These are phyloP conservation scores for Cremastobaeus sp. DNA, from an alignment of 2,888 invertebrate species.

Conservation along the genomic window DNA sequence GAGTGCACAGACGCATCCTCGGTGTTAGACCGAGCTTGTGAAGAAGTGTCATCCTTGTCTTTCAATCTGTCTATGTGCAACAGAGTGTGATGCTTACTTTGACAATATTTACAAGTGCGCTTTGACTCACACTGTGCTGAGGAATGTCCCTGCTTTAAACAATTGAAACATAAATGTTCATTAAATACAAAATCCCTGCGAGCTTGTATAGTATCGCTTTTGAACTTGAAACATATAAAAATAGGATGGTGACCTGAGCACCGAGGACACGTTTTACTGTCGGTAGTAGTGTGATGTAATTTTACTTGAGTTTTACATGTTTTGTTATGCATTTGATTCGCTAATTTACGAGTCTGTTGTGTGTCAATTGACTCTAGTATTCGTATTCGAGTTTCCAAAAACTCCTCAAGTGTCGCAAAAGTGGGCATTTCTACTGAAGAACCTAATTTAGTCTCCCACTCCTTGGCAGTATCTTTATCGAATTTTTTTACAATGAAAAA, in stretches of 20 bases:
- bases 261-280: neutral
- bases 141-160: conserved; percentile 1
- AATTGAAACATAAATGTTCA: conserved; percentile 3
- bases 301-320: neutral
- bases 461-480: neutral
- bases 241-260: neutral
- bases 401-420: conserved; percentile 3
- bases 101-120: neutral
- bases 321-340: neutral
- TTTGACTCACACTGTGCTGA: neutral
- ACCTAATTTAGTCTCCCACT: conserved; percentile 7
- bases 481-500: neutral
- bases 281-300: neutral
- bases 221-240: neutral
- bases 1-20: neutral
- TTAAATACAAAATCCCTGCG: neutral
- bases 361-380: neutral
- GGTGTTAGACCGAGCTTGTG: no score
- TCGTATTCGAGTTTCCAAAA: conserved; percentile 6
- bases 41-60: neutral
- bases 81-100: conserved; percentile 1
- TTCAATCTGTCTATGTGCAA: neutral
- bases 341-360: neutral
- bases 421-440: conserved; percentile 4
- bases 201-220: neutral